Evolutionary conservation across 1,140 invertebrate species (phyloP).

Genomic region (Centruroides vittatus): DNA sequence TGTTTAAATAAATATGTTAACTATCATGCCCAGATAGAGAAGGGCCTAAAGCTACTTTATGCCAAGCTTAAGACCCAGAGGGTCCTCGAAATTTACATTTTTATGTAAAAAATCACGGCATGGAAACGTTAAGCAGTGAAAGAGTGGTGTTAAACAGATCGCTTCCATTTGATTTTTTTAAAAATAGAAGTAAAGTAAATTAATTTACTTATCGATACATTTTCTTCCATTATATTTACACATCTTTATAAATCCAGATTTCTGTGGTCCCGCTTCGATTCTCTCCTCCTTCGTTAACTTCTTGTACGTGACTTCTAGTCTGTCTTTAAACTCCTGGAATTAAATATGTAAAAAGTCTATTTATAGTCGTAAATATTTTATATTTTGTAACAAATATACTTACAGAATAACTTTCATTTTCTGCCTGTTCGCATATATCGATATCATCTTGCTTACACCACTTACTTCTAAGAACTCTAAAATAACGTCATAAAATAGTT

Average conservation of each 20-base stretch:
- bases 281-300: neutral
- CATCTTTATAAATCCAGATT: conserved; percentile 3
- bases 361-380: neutral
- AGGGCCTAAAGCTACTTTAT: too few relatives aligned
- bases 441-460: conserved; percentile 3
- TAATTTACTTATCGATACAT: neutral
- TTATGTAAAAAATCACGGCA: too few relatives aligned
- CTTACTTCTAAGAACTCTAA: neutral
- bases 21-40: too few relatives aligned
- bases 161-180: too few relatives aligned
- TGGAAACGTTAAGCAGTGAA: too few relatives aligned
- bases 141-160: too few relatives aligned
- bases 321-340: neutral
- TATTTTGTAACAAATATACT: neutral
- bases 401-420: conserved; percentile 5
- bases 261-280: conserved; percentile 1
- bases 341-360: neutral
- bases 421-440: neutral
- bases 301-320: neutral
- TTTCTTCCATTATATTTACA: conserved; percentile 4
- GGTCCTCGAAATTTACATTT: too few relatives aligned
- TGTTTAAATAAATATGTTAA: too few relatives aligned
- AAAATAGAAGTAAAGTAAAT: neutral
- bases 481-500: neutral
- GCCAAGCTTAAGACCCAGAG: too few relatives aligned